Conservation (phyloP, 35 echinoderm and acorn worm genomes). For the Anneissia japonica region DNA sequence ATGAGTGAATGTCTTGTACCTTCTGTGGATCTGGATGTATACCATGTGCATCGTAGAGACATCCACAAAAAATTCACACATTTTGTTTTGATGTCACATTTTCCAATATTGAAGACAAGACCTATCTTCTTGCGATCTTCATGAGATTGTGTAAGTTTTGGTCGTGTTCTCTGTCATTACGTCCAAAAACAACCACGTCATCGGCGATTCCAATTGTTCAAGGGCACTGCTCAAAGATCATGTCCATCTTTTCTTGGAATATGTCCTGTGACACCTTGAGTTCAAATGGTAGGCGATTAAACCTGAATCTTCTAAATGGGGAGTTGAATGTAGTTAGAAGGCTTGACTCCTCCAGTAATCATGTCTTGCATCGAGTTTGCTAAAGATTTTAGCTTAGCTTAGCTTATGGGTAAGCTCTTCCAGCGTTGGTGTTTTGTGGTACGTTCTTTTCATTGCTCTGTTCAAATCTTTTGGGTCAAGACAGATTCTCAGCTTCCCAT, state of each 20-base stretch:
- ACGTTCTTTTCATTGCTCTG: neutral
- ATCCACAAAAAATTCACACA: constrained; percentile 26
- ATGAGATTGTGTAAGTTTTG: constrained; percentile 18
- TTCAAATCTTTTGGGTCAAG: constrained; percentile 58
- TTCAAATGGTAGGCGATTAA: constrained; percentile 20
- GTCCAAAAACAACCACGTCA: constrained; percentile 38
- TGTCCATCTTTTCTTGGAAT: constrained; percentile 52
- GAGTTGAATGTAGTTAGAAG: constrained; percentile 30
- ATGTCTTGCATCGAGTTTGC: constrained; percentile 8
- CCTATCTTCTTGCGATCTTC: constrained; percentile 11
- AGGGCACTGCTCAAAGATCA: constrained; percentile 45
- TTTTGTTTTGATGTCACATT: neutral
- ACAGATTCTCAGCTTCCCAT: constrained; percentile 51
- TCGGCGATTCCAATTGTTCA: constrained; percentile 56
- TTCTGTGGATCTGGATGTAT: constrained; percentile 41
- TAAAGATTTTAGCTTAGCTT: neutral
- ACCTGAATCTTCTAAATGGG: constrained; percentile 40
- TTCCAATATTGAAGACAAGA: neutral
- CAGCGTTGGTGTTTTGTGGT: constrained; percentile 9
- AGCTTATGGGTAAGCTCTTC: neutral
- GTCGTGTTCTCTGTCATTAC: neutral
- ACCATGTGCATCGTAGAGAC: constrained; percentile 15
- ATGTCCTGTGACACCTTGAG: constrained; percentile 46
- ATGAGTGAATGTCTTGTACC: constrained; percentile 12
- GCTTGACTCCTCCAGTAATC: constrained; percentile 5